phyloP scores from a whole-genome alignment of 2,888 invertebrate genomes.

The Dendrolimus pini region DNA sequence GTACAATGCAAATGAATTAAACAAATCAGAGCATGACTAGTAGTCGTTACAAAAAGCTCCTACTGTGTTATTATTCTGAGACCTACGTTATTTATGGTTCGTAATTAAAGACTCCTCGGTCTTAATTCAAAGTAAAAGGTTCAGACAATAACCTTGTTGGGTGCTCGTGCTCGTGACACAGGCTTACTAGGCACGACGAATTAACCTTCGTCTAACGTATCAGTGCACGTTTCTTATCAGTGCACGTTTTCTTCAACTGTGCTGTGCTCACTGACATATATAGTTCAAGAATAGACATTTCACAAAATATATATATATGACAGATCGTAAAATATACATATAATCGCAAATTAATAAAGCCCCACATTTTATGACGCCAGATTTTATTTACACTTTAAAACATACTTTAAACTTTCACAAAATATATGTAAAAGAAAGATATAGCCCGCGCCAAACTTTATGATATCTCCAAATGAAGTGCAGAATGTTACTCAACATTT shows the following conservation, averaged over 20 bases:
- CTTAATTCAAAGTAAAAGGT: constrained; percentile 60
- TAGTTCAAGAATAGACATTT: background rate
- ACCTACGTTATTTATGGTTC: constrained; percentile 53
- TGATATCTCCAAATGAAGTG: too few relatives aligned
- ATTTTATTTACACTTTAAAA: too few relatives aligned
- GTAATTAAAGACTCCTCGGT: constrained; percentile 46
- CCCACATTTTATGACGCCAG: too few relatives aligned
- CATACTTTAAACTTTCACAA: too few relatives aligned
- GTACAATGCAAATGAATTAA: constrained; percentile 22
- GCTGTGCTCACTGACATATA: background rate
- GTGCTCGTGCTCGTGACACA: constrained; percentile 29
- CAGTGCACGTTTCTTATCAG: background rate
- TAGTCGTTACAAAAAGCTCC: constrained; percentile 14
- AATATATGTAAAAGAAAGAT: too few relatives aligned
- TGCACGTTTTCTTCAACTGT: background rate
- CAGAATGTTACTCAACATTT: too few relatives aligned
- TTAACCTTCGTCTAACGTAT: constrained; percentile 6
- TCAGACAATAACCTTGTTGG: constrained; percentile 48
- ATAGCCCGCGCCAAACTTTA: too few relatives aligned
- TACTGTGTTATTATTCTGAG: constrained; percentile 35
- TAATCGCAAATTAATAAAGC: too few relatives aligned
- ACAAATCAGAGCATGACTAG: constrained; percentile 15
- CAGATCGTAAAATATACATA: too few relatives aligned
- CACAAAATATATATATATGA: background rate
- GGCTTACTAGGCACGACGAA: constrained; percentile 19